Evolutionary conservation across 1,140 invertebrate species (phyloP), one percentile per base, ranked within the genome.

Genomic region (Heliconius hewitsoni): DNA sequence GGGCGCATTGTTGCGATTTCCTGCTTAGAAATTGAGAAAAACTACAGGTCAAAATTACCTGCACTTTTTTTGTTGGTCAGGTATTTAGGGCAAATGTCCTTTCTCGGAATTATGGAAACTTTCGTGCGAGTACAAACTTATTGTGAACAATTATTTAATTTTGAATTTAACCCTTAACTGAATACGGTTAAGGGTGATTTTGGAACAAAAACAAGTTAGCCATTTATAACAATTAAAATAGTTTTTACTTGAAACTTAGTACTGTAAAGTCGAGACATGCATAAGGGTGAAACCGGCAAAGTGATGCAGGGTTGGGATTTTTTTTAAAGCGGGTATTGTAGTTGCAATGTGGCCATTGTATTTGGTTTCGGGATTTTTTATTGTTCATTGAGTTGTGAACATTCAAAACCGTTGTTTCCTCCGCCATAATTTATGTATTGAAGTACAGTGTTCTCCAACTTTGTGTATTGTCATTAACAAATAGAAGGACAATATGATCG

Each of bases 1-100:
- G 73, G 73, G 57, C 37, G 76, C 83, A 87, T 91, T 89, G 87
- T 90, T 84, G 86, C 87, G 84, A 90, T 91, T 91, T 90, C 89
- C 88, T 92, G 89, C 82, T 74, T 80, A 74, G 80, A 82, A 86
- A 66, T 66, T 66, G 27, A 89, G 85, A 86, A 88, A 85, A 78
- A 83, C 76, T 83, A 79, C 84, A 91, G 87, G 89, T 89, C 87
- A 89, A 83, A 84, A 89, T 84, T 86, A 91, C 86, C 82, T 88
- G 84, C 76, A 76, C 78, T 85, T 87, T 86, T 89, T 90, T 85
- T 76, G 85, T 79, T 73, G 84, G 86, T 87, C 89, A 89, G 89
- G 87, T 90, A 90, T 82, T 80, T 76, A 81, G 78, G 80, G 81
- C 80, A 81, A 85, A 60, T 84, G 85, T 83, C 87, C 89, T 86